Conservation (phyloP, 2,888 invertebrate species). For the Ceramica pisi region DNA sequence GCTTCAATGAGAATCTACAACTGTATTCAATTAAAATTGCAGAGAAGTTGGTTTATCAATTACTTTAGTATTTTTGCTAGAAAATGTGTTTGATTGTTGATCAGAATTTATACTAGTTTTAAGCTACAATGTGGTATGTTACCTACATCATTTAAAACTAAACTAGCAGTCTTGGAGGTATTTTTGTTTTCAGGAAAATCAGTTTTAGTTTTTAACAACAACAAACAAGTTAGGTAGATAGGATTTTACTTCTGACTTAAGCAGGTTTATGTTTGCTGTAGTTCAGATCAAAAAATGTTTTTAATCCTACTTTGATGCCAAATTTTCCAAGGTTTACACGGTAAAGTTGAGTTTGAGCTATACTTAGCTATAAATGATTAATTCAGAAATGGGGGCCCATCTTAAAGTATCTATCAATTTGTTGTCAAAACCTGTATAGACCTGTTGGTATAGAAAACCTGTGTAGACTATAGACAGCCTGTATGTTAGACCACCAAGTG, state of each 20-base stretch:
- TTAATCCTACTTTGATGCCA: not conserved
- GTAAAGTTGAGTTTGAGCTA: too few relatives aligned
- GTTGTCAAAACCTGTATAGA: not conserved
- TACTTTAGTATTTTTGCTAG: slow-evolving; percentile 6
- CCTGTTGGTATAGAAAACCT: not conserved
- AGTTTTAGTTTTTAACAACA: too few relatives aligned
- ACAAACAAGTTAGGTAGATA: too few relatives aligned
- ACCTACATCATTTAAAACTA: too few relatives aligned
- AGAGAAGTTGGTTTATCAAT: not conserved
- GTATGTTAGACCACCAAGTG: slow-evolving; percentile 2
- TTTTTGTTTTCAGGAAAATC: too few relatives aligned
- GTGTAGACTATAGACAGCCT: not conserved
- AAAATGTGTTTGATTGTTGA: not conserved
- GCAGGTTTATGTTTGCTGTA: too few relatives aligned
- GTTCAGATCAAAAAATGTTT: not conserved
- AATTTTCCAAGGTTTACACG: too few relatives aligned
- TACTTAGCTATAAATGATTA: not conserved
- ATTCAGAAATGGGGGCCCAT: not conserved
- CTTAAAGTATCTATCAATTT: not conserved
- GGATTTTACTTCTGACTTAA: too few relatives aligned
- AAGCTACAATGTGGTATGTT: too few relatives aligned
- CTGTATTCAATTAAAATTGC: not conserved
- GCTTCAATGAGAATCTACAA: slow-evolving; percentile 39
- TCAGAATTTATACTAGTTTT: not conserved
- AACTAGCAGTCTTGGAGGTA: too few relatives aligned